Conservation (phyloP, 2,797 vertebrate genomes). For the Lepilemur septentrionalis region DNA sequence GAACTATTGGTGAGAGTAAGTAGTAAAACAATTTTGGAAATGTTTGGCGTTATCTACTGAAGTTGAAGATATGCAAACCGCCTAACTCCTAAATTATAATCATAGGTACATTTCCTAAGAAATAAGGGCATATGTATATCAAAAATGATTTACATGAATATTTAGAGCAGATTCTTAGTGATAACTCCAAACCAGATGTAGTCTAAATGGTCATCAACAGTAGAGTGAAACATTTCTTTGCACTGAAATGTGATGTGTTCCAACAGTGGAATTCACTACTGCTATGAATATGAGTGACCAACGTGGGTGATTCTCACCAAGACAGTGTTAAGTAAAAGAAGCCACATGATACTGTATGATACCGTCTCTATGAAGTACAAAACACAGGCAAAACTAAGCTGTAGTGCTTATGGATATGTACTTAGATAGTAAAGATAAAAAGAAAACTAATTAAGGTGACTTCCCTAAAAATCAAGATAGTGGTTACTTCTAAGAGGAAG, state of each 20-base stretch:
- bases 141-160: background rate
- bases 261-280: background rate
- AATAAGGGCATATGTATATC: no score
- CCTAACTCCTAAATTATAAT: no score
- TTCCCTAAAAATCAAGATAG: background rate
- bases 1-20: no score
- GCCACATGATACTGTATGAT: background rate
- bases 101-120: no score
- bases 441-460: background rate
- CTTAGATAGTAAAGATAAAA: background rate
- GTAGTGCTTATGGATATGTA: background rate
- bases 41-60: no score
- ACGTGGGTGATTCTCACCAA: background rate
- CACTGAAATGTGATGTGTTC: background rate
- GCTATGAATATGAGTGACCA: background rate
- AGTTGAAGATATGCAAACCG: no score
- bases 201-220: background rate
- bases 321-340: background rate
- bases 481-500: background rate
- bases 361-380: background rate
- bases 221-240: background rate
- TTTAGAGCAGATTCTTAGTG: background rate
- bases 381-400: background rate
- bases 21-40: no score
- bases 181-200: background rate